Evolutionary conservation across 2,113 vertebrate species (phyloP), one percentile per base, ranked within the genome.

Genomic region (Cygnus atratus): DNA sequence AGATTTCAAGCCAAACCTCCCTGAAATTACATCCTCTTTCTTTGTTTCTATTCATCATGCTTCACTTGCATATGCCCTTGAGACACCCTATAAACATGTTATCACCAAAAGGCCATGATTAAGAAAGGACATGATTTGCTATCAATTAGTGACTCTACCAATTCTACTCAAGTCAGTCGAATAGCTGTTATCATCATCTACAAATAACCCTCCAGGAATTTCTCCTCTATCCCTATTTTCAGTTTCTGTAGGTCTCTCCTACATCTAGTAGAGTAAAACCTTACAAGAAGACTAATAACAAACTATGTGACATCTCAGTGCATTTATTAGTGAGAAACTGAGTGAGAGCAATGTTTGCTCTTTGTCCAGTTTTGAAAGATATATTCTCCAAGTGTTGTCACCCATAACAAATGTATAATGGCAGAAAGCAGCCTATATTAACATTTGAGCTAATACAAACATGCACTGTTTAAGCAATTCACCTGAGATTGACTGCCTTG

Each of bases 371-470:
- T 91, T 83, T 92, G 95, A 94, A 93, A 86, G 80, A 94, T 82
- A 87, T 43, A 87, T 92, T 96, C 88, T 93, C 68, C 95, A 94
- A 93, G 92, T 96, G 90, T 87, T 87, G 88, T 96, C 93, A 96
- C 84, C 90, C 93, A 66, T 94, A 92, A 78, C 92, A 84, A 88
- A 92, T 16, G 57, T 83, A 79, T 67, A 92, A 93, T 72, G 92
- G 90, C 85, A 88, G 77, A 94, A 77, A 95, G 66, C 84, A 94
- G 54, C 35, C 86, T 72, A 46, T 79, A 94, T 92, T 94, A 95
- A 93, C 93, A 88, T 88, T 54, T 82, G 74, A 89, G 88, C 86
- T 96, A 93, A 93, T 14, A 62, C 93, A 96, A 96, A 96, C 88
- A 94, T 1, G 11, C 31, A 10, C 91, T 95, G 91, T 93, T 97